A percentile compares a stretch with the other conserved stretches of the same genome.
Evolutionary conservation across 2,113 vertebrate genomes (phyloP).

Genomic region (Stegostoma tigrinum): DNA sequence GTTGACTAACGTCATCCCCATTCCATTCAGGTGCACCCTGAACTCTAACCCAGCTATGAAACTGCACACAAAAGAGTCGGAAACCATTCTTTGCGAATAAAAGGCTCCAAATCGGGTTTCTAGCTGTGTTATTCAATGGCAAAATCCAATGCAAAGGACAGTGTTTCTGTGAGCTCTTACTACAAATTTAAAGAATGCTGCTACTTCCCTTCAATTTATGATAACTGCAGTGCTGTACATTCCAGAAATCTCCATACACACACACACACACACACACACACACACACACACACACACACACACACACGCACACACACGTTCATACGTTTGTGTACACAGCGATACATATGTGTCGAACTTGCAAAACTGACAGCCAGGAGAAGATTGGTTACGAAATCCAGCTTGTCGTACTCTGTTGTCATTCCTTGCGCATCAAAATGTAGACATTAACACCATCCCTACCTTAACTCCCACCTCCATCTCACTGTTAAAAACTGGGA

Average conservation of each 20-base stretch:
- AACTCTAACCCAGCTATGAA: conserved; percentile 30
- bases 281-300: background rate
- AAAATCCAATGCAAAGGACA: background rate
- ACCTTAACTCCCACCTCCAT: background rate
- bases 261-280: background rate
- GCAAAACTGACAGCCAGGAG: background rate
- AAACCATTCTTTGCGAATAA: conserved; percentile 2
- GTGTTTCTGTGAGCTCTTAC: background rate
- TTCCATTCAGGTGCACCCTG: background rate
- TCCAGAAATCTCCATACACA: background rate
- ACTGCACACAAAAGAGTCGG: background rate
- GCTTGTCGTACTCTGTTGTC: background rate
- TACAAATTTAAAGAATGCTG: background rate
- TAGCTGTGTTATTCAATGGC: conserved; percentile 13
- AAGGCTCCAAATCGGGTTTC: background rate
- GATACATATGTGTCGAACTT: background rate
- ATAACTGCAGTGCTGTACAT: background rate
- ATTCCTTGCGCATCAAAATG: background rate
- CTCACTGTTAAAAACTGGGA: background rate
- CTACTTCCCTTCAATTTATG: background rate
- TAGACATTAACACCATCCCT: too few relatives aligned
- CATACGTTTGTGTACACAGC: background rate
- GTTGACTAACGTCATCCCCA: background rate
- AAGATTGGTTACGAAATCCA: background rate
- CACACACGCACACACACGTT: too few relatives aligned